Conservation (phyloP, 2,888 invertebrate genomes). For the Tetheella fluctuosa region DNA sequence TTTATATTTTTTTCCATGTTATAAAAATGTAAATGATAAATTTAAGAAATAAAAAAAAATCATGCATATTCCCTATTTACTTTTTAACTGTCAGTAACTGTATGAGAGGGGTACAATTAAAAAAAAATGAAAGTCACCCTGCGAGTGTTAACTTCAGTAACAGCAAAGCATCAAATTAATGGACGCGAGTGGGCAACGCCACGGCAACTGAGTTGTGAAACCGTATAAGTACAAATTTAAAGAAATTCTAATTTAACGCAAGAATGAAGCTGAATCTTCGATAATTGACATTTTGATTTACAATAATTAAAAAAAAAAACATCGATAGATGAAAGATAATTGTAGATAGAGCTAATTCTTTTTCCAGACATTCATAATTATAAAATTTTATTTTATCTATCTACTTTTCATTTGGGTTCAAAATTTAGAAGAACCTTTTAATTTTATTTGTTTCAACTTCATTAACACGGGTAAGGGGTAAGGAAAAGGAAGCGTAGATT, state of each 20-base stretch:
- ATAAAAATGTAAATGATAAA: no score
- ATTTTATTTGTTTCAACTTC: slow-evolving; percentile 1
- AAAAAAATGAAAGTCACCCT: slow-evolving; percentile 56
- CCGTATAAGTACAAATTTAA: neutral
- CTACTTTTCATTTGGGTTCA: neutral
- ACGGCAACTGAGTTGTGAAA: slow-evolving; percentile 14
- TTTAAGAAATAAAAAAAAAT: no score
- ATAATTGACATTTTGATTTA: no score
- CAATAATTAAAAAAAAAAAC: no score
- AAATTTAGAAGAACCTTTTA: slow-evolving; percentile 2
- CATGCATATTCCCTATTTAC: no score
- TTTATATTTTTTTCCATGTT: no score
- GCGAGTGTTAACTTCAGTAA: slow-evolving; percentile 37
- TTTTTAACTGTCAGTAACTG: no score
- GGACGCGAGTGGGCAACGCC: slow-evolving; percentile 32
- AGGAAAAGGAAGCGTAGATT: slow-evolving; percentile 13
- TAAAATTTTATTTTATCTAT: neutral
- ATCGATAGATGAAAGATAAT: no score
- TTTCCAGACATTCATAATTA: neutral
- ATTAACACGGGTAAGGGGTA: slow-evolving; percentile 8
- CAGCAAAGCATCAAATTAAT: slow-evolving; percentile 55
- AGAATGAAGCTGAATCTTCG: slow-evolving; percentile 20
- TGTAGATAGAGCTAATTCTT: neutral
- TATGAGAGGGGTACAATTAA: slow-evolving; percentile 23
- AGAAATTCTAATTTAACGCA: neutral